These are phyloP conservation scores for Cinclus mexicanus DNA, from an alignment of 2,113 vertebrate species.

Conservation along the genomic window DNA sequence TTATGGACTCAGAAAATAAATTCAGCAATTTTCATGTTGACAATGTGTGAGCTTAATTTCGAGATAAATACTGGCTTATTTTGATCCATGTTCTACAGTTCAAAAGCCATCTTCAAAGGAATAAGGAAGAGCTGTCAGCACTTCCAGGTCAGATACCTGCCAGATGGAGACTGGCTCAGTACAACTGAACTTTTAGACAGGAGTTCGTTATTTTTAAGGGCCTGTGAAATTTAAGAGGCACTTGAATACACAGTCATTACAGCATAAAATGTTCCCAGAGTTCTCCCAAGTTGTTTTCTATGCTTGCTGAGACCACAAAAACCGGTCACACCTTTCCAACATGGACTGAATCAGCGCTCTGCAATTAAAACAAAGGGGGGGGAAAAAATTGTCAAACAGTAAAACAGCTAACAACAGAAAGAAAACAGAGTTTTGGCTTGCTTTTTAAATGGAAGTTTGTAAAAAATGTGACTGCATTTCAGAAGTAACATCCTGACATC, in stretches of 20 bases:
- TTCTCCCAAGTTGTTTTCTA: conserved; percentile 53
- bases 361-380: conserved; percentile 39
- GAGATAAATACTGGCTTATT: neutral
- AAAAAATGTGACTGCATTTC: neutral
- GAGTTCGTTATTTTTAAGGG: neutral
- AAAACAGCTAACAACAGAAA: neutral
- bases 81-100: neutral
- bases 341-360: conserved; percentile 95
- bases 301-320: conserved; percentile 95
- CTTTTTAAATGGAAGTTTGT: neutral
- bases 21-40: neutral
- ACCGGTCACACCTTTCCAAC: conserved; percentile 94
- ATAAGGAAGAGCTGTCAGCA: neutral
- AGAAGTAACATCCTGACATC: neutral
- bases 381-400: neutral
- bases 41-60: neutral
- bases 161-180: neutral
- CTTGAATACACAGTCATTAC: neutral
- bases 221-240: neutral
- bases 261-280: neutral
- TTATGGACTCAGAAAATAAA: neutral
- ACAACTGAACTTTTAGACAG: neutral
- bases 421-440: neutral
- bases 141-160: neutral
- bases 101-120: neutral